Evolutionary conservation across 2,888 invertebrate species (phyloP).

Genomic region (Auanema sp.): DNA sequence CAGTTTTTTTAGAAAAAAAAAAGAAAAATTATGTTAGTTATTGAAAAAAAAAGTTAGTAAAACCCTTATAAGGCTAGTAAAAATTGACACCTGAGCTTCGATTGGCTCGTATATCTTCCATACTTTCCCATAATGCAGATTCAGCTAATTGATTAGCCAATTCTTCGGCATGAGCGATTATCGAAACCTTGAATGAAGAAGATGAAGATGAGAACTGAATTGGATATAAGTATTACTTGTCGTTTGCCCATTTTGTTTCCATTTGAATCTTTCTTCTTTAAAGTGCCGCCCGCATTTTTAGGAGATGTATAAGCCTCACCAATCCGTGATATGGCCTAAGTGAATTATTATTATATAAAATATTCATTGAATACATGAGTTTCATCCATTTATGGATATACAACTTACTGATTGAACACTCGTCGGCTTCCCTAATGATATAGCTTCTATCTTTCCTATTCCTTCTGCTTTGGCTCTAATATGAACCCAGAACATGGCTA

Average conservation of each 20-base stretch:
- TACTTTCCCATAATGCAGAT: conserved; percentile 14
- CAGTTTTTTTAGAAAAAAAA: too few species aligned
- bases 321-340: conserved; percentile 17
- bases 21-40: too few species aligned
- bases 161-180: conserved; percentile 18
- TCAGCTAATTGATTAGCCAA: conserved; percentile 9
- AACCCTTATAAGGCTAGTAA: too few species aligned
- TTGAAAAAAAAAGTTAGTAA: too few species aligned
- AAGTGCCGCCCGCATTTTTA: too few species aligned
- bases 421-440: background rate
- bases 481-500: conserved; percentile 46
- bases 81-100: background rate
- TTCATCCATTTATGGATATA: too few species aligned
- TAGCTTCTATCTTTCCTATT: conserved; percentile 17
- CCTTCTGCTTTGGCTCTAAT: conserved; percentile 30
- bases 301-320: conserved; percentile 9
- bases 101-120: conserved; percentile 11
- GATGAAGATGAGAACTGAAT: too few species aligned
- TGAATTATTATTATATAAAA: background rate
- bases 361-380: too few species aligned
- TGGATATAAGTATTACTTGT: too few species aligned
- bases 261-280: too few species aligned
- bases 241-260: too few species aligned
- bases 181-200: conserved; percentile 13
- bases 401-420: conserved; percentile 12